Evolutionary conservation across 2,797 vertebrate species (phyloP).

Genomic region (Melanotaenia parkinsoni): DNA sequence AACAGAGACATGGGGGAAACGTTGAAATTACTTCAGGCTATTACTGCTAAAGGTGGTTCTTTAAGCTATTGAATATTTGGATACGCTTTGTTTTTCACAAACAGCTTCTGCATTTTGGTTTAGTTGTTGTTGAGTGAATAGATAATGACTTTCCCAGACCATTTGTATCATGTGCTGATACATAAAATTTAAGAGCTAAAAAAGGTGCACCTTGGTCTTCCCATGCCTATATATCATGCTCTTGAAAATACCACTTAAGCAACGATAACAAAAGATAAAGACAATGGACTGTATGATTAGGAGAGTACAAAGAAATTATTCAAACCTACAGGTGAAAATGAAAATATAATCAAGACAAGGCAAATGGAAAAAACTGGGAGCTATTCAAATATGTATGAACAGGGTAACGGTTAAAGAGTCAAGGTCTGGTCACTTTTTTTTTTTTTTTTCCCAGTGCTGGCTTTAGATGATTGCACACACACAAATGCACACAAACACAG

Average conservation of each 20-base stretch:
- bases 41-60: neutral
- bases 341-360: slow-evolving; percentile 4
- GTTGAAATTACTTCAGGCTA: neutral
- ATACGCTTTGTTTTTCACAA: neutral
- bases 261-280: neutral
- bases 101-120: neutral
- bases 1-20: neutral
- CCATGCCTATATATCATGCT: neutral
- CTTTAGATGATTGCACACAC: neutral
- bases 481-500: neutral
- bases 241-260: neutral
- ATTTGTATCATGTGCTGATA: too few species aligned
- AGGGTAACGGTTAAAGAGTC: slow-evolving; percentile 2
- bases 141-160: neutral
- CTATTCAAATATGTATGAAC: neutral
- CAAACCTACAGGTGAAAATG: neutral
- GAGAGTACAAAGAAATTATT: neutral
- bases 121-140: neutral
- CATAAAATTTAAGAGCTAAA: too few species aligned
- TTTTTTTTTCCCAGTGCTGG: neutral
- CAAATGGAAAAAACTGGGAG: slow-evolving; percentile 1
- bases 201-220: too few species aligned
- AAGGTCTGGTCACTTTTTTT: neutral
- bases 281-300: neutral
- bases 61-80: neutral